A percentile compares a stretch with the other conserved stretches of the same genome.
Conservation (phyloP, 2,888 invertebrate species). For the Pollenia griseotomentosa region DNA sequence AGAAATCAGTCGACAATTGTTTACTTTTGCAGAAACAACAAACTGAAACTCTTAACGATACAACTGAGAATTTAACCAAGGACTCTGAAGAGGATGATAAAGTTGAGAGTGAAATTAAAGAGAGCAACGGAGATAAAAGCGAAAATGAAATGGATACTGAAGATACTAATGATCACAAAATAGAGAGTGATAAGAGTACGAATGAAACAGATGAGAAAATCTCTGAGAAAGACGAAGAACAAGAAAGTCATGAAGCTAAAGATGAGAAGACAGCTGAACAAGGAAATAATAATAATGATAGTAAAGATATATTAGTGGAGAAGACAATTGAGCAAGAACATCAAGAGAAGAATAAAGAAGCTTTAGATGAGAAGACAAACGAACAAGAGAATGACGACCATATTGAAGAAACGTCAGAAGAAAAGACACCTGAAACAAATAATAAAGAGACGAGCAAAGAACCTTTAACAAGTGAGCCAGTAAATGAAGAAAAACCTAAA, state of each 20-base stretch:
- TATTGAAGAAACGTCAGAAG: not conserved
- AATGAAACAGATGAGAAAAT: not conserved
- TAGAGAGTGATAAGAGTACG: not conserved
- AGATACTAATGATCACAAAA: not conserved
- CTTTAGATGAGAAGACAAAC: constrained; percentile 63
- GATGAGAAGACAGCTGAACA: constrained; percentile 67
- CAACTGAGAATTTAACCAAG: constrained; percentile 68
- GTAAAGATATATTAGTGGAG: not conserved
- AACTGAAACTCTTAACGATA: constrained; percentile 81
- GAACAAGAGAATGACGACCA: constrained; percentile 66
- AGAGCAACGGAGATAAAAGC: not conserved
- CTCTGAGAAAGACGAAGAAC: constrained; percentile 24
- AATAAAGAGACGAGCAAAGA: constrained; percentile 2
- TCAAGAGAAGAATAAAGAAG: constrained; percentile 73
- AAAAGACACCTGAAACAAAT: not conserved
- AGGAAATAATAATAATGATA: constrained; percentile 65
- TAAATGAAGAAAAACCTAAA: constrained; percentile 46
- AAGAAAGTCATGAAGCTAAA: constrained; percentile 61
- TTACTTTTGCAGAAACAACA: constrained; percentile 84
- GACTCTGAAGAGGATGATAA: constrained; percentile 39
- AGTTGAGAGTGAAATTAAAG: constrained; percentile 17
- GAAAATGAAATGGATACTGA: not conserved
- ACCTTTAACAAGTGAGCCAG: constrained; percentile 35
- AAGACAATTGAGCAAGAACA: constrained; percentile 48
- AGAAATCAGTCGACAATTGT: constrained; percentile 85